These are phyloP conservation scores for Emydocephalus ijimae DNA, from an alignment of 2,113 vertebrate species.

Conservation along the genomic window DNA sequence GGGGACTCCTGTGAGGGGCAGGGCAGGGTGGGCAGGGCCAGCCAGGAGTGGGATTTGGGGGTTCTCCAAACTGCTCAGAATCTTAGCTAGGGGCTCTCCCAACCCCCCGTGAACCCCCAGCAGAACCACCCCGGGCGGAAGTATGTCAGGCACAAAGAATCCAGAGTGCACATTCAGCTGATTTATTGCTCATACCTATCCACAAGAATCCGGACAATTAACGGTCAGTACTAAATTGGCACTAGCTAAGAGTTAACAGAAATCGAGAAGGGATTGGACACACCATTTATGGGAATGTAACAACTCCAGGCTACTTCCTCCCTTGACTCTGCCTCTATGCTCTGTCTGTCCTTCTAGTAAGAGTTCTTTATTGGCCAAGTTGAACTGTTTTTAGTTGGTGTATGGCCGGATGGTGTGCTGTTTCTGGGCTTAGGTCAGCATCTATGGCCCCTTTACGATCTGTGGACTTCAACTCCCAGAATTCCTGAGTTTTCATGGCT, in stretches of 20 bases:
- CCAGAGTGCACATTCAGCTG: too few relatives aligned
- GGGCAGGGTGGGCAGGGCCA: too few relatives aligned
- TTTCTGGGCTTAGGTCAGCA: neutral
- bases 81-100: too few relatives aligned
- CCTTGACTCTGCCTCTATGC: neutral
- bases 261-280: neutral
- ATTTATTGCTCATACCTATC: neutral
- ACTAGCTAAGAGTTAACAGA: neutral
- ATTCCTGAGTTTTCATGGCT: neutral
- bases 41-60: too few relatives aligned
- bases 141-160: neutral
- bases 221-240: neutral
- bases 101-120: too few relatives aligned
- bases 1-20: too few relatives aligned
- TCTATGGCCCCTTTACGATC: neutral
- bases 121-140: neutral
- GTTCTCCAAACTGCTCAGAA: too few relatives aligned
- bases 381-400: neutral
- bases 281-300: neutral
- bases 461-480: neutral
- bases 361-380: neutral
- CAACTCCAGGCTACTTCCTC: neutral
- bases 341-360: neutral
- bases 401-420: neutral
- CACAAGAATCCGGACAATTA: neutral